phyloP scores from a whole-genome alignment of 2,113 vertebrate species.

The Xiphias gladius region DNA sequence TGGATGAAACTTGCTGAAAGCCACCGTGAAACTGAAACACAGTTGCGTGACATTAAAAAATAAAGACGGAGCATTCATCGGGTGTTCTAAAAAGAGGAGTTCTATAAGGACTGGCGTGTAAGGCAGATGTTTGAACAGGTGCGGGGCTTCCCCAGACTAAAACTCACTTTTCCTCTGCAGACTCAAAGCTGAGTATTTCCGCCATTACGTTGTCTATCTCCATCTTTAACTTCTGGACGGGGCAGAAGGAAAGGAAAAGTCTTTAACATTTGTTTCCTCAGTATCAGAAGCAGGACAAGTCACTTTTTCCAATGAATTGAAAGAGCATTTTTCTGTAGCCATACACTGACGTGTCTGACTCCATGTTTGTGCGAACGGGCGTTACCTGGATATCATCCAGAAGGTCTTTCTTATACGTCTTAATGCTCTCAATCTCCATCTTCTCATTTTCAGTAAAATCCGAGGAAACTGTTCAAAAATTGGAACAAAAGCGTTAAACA shows the following conservation, averaged over 20 bases:
- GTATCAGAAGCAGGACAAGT: neutral
- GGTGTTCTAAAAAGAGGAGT: neutral
- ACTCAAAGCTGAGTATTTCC: conserved; percentile 90
- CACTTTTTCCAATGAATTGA: neutral
- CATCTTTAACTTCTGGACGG: conserved; percentile 89
- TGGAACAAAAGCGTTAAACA: neutral
- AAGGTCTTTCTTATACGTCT: conserved; percentile 86
- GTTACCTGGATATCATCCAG: conserved; percentile 93
- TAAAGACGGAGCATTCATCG: neutral
- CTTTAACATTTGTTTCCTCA: neutral
- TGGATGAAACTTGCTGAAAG: neutral
- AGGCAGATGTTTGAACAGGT: neutral
- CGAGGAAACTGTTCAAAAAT: conserved; percentile 77
- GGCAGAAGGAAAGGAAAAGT: neutral
- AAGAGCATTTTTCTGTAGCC: too few species aligned
- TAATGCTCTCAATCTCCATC: conserved; percentile 89
- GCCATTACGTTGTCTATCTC: conserved; percentile 91
- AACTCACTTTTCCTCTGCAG: conserved; percentile 87
- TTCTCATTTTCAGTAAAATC: conserved; percentile 87
- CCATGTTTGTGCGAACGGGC: too few species aligned
- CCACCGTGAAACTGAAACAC: conserved; percentile 2
- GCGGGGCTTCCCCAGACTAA: neutral
- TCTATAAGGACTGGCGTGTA: neutral
- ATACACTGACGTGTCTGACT: neutral
- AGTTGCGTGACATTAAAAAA: neutral